Evolutionary conservation across 2,888 invertebrate genomes (phyloP).

Genomic region (Cheilosia urbana): DNA sequence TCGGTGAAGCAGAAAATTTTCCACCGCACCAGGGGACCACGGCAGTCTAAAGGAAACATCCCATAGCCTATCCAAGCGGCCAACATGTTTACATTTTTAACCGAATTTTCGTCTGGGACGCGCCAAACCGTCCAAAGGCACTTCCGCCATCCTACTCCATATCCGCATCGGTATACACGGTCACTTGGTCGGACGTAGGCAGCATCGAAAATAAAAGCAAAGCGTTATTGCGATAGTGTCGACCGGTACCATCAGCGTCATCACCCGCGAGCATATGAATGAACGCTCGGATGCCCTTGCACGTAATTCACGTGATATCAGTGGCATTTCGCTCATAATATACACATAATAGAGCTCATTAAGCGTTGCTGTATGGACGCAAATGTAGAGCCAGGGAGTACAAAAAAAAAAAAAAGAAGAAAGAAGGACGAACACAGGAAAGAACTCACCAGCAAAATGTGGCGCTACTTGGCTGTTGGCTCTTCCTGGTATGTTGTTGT

Average conservation of each 20-base stretch:
- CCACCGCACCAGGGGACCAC: neutral
- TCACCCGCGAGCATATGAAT: constrained; percentile 25
- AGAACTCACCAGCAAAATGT: neutral
- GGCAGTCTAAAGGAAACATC: constrained; percentile 20
- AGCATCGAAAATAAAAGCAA: constrained; percentile 22
- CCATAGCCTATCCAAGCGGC: constrained; percentile 4
- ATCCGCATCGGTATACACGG: neutral
- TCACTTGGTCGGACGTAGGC: constrained; percentile 14
- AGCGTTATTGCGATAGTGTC: constrained; percentile 41
- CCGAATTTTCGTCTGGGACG: constrained; percentile 26
- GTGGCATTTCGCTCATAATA: constrained; percentile 35
- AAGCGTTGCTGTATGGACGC: constrained; percentile 48
- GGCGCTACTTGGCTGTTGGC: neutral
- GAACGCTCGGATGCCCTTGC: constrained; percentile 48
- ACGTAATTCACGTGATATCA: constrained; percentile 47
- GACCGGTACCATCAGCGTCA: constrained; percentile 19
- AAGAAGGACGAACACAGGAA: too few species aligned
- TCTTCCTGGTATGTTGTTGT: neutral
- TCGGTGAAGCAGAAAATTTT: neutral
- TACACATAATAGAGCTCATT: constrained; percentile 59
- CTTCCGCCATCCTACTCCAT: constrained; percentile 18
- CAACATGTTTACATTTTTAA: constrained; percentile 43
- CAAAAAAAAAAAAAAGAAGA: constrained; percentile 1
- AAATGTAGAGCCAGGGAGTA: neutral
- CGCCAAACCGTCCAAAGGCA: constrained; percentile 6